Conservation (phyloP, 92 coral and sea anemone genomes). For the Anthopleura xanthogrammica region DNA sequence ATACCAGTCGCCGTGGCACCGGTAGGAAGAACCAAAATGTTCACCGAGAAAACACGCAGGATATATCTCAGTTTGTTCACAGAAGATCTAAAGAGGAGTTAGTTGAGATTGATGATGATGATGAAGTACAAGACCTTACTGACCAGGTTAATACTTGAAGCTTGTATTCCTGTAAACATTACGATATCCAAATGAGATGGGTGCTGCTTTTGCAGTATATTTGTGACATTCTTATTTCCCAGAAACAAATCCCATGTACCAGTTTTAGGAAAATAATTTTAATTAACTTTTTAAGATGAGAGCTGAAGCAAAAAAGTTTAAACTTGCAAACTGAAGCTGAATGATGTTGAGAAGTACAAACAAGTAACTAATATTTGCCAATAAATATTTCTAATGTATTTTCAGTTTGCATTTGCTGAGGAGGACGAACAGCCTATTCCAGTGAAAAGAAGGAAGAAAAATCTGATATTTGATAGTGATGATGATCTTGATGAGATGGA, state of each 20-base stretch:
- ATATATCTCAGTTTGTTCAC: conserved; percentile 14
- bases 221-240: too few species aligned
- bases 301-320: not conserved
- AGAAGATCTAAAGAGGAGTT: conserved; percentile 7
- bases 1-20: conserved; percentile 13
- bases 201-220: too few species aligned
- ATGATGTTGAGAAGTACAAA: too few species aligned
- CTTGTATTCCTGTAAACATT: too few species aligned
- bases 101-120: conserved; percentile 17
- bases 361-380: too few species aligned
- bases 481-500: conserved; percentile 6
- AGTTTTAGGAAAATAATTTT: too few species aligned
- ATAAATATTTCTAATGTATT: not conserved
- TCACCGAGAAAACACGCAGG: conserved; percentile 3
- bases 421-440: not conserved
- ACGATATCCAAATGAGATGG: too few species aligned
- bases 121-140: not conserved
- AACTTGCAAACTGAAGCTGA: not conserved
- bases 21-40: conserved; percentile 6
- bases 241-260: too few species aligned
- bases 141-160: conserved; percentile 6
- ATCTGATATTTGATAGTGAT: not conserved
- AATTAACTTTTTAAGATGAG: not conserved
- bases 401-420: conserved; percentile 15
- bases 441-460: conserved; percentile 25